phyloP scores from a whole-genome alignment of 2,113 vertebrate genomes.

The Melospiza melodia region DNA sequence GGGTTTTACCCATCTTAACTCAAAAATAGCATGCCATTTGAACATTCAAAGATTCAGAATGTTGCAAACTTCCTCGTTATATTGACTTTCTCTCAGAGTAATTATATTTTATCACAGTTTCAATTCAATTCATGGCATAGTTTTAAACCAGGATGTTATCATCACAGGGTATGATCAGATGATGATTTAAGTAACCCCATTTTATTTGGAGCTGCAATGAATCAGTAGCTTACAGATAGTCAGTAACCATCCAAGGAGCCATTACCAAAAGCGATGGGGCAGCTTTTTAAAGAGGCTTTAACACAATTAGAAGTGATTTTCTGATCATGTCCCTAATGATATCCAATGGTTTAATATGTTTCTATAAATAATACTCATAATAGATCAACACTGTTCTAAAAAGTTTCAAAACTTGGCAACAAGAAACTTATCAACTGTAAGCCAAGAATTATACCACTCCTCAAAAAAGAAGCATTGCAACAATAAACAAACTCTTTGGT shows the following conservation, averaged over 20 bases:
- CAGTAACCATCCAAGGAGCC: neutral
- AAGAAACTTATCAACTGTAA: constrained; percentile 48
- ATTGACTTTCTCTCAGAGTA: neutral
- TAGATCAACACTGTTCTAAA: constrained; percentile 43
- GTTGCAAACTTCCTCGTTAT: neutral
- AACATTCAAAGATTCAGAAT: constrained; percentile 2
- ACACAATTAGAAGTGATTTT: constrained; percentile 20
- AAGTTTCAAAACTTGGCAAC: constrained; percentile 67
- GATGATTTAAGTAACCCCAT: neutral
- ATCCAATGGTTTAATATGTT: constrained; percentile 9
- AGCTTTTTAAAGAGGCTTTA: neutral
- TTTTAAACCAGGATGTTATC: constrained; percentile 24
- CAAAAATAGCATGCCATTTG: constrained; percentile 47
- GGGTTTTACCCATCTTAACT: constrained; percentile 19
- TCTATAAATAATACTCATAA: constrained; percentile 37
- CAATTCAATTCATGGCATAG: neutral
- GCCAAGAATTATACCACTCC: constrained; percentile 29
- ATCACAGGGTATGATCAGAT: constrained; percentile 56
- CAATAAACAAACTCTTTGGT: constrained; percentile 44
- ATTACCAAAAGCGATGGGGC: neutral
- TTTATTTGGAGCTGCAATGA: neutral
- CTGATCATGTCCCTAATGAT: constrained; percentile 55
- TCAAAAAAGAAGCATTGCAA: constrained; percentile 47
- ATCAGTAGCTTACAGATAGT: neutral
- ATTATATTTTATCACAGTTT: constrained; percentile 5